These are phyloP conservation scores for Pomatorhinus ruficollis DNA, from an alignment of 2,113 vertebrate genomes.

Conservation along the genomic window DNA sequence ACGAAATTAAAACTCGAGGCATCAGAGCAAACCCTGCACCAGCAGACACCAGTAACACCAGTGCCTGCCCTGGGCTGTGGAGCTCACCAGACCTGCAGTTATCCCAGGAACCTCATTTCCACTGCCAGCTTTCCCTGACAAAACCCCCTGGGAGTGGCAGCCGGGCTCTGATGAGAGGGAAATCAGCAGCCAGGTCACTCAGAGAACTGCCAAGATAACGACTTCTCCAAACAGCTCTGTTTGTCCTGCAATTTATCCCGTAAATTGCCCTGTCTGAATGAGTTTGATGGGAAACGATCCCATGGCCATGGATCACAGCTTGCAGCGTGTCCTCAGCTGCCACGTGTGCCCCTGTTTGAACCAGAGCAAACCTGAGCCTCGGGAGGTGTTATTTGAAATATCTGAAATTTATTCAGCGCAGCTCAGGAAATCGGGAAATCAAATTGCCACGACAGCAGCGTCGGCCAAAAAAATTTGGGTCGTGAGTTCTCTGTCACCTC, in stretches of 20 bases:
- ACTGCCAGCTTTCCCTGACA: not conserved
- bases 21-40: fast-evolving
- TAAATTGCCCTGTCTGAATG: not conserved
- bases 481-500: not conserved
- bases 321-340: not conserved
- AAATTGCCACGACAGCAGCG: not conserved
- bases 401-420: not conserved
- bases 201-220: not conserved
- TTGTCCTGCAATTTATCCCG: not conserved
- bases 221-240: not conserved
- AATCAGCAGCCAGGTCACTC: not conserved
- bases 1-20: too few species aligned
- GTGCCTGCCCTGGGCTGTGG: not conserved
- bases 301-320: not conserved
- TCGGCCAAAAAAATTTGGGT: not conserved
- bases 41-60: not conserved
- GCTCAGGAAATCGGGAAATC: not conserved
- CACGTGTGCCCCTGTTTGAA: not conserved
- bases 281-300: not conserved
- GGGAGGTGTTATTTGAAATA: not conserved
- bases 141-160: not conserved
- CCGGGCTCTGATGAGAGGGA: not conserved
- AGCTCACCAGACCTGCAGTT: not conserved
- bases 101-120: not conserved
- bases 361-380: not conserved